phyloP scores from a whole-genome alignment of 2,888 invertebrate genomes.

The Thymelicus sylvestris region DNA sequence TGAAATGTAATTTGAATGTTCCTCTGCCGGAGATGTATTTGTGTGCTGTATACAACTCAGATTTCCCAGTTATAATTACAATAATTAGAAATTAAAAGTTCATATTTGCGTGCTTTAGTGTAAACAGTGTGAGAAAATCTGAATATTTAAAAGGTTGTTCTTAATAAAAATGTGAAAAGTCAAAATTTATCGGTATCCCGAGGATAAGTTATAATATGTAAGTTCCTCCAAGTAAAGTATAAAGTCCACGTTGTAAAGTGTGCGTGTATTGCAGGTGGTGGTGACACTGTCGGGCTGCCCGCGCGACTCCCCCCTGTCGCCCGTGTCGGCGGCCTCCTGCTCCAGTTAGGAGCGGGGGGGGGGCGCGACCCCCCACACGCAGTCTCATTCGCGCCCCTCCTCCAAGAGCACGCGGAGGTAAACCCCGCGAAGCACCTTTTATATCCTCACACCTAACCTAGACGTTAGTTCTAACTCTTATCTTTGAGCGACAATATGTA shows the following conservation, averaged over 20 bases:
- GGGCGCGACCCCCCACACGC: conserved; percentile 83
- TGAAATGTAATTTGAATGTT: too few species aligned
- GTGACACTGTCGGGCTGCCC: conserved; percentile 96
- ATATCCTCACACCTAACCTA: conserved; percentile 69
- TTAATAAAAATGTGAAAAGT: too few species aligned
- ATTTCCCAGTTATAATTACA: too few species aligned
- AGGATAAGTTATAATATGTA: background rate
- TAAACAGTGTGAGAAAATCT: too few species aligned
- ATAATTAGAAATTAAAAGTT: too few species aligned
- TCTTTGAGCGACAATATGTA: conserved; percentile 85
- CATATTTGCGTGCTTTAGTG: too few species aligned
- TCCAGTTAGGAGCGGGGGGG: conserved; percentile 92
- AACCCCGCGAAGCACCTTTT: conserved; percentile 66
- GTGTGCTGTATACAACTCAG: too few species aligned
- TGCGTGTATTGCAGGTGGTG: conserved; percentile 77
- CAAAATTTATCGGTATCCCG: too few species aligned
- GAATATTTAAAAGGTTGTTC: too few species aligned
- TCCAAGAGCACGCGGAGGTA: conserved; percentile 83
- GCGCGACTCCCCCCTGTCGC: conserved; percentile 93
- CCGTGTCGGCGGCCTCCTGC: conserved; percentile 95
- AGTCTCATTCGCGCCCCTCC: conserved; percentile 82
- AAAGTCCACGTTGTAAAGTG: background rate
- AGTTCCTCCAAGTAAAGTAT: background rate
- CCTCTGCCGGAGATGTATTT: too few species aligned
- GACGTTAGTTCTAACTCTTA: conserved; percentile 76